These are phyloP conservation scores for Sipha flava DNA, from an alignment of 1,140 invertebrate species.

Conservation along the genomic window DNA sequence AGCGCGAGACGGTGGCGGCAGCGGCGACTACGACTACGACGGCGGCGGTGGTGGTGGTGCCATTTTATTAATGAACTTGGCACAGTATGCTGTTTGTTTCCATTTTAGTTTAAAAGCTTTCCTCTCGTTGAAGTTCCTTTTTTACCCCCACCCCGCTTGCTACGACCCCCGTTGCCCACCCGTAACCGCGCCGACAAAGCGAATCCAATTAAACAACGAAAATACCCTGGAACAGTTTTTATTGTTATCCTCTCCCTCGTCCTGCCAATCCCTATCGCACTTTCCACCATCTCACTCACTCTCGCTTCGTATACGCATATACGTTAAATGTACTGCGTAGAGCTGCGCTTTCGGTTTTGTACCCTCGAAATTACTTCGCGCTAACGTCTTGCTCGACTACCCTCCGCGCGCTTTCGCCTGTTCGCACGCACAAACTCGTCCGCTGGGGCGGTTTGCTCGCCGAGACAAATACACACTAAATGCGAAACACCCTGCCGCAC, in stretches of 20 bases:
- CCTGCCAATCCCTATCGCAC: background rate
- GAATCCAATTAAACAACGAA: constrained; percentile 31
- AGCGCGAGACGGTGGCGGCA: background rate
- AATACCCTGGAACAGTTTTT: constrained; percentile 29
- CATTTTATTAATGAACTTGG: constrained; percentile 33
- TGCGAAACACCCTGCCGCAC: background rate
- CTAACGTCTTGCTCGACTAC: constrained; percentile 21
- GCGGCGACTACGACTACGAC: background rate
- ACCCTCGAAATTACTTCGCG: constrained; percentile 28
- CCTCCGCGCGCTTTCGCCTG: background rate
- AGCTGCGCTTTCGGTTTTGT: constrained; percentile 9
- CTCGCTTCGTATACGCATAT: too few relatives aligned
- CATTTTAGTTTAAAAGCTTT: constrained; percentile 33
- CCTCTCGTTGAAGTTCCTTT: background rate
- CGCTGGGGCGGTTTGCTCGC: background rate
- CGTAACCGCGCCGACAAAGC: background rate
- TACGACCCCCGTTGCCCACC: background rate
- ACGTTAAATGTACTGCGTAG: too few relatives aligned
- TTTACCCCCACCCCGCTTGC: background rate
- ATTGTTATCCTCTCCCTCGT: background rate
- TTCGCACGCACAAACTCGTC: background rate
- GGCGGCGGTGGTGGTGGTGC: background rate
- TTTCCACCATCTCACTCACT: too few relatives aligned
- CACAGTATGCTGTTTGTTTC: constrained; percentile 33
- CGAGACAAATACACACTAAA: background rate